phyloP scores from a whole-genome alignment of 2,113 vertebrate genomes.

The Irena cyanogastra region DNA sequence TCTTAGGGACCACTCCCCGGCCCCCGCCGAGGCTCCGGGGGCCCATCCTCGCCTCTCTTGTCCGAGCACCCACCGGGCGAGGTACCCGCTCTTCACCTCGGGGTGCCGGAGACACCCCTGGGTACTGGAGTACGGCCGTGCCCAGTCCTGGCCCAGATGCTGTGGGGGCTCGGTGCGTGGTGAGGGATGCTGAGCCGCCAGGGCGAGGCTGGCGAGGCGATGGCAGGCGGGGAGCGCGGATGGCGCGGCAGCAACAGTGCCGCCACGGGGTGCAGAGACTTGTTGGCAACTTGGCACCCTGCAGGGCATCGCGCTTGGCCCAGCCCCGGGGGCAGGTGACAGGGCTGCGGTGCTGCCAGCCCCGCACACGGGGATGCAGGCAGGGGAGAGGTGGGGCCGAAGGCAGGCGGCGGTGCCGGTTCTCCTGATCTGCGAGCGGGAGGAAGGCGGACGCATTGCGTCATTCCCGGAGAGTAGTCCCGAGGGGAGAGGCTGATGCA shows the following conservation, averaged over 20 bases:
- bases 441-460: background rate
- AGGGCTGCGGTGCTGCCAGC: background rate
- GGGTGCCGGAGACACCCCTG: rapidly evolving
- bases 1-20: background rate
- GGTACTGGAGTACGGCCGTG: rapidly evolving
- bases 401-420: background rate
- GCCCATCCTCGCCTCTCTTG: background rate
- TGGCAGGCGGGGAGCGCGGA: background rate
- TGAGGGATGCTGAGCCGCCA: background rate
- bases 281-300: background rate
- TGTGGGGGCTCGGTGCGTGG: rapidly evolving
- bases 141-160: background rate
- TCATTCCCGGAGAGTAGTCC: background rate
- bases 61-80: background rate
- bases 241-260: background rate
- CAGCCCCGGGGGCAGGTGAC: background rate
- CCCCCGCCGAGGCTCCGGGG: background rate
- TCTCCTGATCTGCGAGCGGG: background rate
- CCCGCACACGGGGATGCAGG: background rate
- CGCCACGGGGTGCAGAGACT: background rate
- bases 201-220: background rate
- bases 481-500: background rate
- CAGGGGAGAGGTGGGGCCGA: background rate
- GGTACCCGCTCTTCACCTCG: too few relatives aligned
- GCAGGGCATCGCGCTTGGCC: background rate